phyloP scores from a whole-genome alignment of 2,797 vertebrate species.

The Taeniopygia guttata region DNA sequence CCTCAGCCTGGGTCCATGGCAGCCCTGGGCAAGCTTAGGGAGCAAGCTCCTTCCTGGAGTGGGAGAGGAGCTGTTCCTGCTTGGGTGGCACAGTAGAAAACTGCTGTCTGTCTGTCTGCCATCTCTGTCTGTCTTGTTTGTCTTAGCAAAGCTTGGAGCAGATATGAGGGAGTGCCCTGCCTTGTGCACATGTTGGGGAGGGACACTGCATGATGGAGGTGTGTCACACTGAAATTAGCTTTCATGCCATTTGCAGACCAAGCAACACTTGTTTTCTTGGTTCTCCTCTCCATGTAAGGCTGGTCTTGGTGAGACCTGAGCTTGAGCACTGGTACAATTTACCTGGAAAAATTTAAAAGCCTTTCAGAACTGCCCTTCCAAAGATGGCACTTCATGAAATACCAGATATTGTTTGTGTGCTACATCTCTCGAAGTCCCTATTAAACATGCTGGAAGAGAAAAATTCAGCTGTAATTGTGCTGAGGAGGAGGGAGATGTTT shows the following conservation, averaged over 20 bases:
- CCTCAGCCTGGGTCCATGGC: accelerated
- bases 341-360: neutral
- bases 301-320: neutral
- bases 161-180: neutral
- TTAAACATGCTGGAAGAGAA: neutral
- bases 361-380: neutral
- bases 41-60: neutral
- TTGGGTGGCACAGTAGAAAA: neutral
- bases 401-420: neutral
- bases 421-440: neutral
- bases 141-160: neutral
- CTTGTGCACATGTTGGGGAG: accelerated
- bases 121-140: neutral
- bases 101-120: neutral
- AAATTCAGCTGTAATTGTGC: neutral
- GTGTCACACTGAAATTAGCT: neutral
- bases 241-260: neutral
- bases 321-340: neutral
- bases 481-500: neutral
- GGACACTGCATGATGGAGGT: neutral
- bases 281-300: neutral
- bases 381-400: neutral
- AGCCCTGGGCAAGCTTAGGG: neutral
- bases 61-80: neutral
- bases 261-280: neutral